phyloP scores from a whole-genome alignment of 2,113 vertebrate genomes.

The Callionymus lyra region DNA sequence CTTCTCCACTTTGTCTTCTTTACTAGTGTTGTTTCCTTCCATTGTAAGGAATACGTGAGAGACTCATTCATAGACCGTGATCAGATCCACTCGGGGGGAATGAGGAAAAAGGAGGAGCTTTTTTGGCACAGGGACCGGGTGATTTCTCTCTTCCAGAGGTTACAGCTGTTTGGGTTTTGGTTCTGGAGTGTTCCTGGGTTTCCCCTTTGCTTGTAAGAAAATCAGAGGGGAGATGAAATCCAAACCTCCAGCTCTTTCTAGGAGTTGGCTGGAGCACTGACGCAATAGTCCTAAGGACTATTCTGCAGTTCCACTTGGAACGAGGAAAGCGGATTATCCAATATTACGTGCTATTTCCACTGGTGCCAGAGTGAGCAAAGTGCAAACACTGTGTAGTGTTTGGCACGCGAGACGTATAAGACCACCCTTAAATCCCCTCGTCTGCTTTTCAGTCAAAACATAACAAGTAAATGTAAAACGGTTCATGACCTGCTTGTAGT shows the following conservation, averaged over 20 bases:
- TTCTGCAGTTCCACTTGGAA: constrained; percentile 15
- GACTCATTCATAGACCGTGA: constrained; percentile 23
- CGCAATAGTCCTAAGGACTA: constrained; percentile 1
- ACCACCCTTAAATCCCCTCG: constrained; percentile 13
- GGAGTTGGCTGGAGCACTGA: constrained; percentile 8
- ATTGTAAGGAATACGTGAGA: constrained; percentile 41
- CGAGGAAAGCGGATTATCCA: constrained; percentile 13
- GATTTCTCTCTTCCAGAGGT: constrained; percentile 34
- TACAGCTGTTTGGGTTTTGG: constrained; percentile 55
- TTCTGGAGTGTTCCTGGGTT: constrained; percentile 29
- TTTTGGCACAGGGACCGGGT: constrained; percentile 23
- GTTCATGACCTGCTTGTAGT: constrained; percentile 12
- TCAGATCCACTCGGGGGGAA: constrained; percentile 19
- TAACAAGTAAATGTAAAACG: constrained; percentile 4
- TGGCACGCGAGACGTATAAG: constrained; percentile 6
- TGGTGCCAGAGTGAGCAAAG: constrained; percentile 15
- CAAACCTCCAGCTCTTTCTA: constrained; percentile 6
- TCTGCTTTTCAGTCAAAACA: constrained; percentile 14
- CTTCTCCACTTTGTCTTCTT: constrained; percentile 13
- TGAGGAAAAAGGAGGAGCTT: constrained; percentile 26
- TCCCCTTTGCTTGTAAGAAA: constrained; percentile 41
- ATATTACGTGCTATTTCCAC: background rate
- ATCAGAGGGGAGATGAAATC: constrained; percentile 1
- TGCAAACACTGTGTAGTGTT: constrained; percentile 11
- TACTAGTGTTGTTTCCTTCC: constrained; percentile 37